These are phyloP conservation scores for Ctenomys sociabilis DNA, from an alignment of 2,113 vertebrate species.

Conservation along the genomic window DNA sequence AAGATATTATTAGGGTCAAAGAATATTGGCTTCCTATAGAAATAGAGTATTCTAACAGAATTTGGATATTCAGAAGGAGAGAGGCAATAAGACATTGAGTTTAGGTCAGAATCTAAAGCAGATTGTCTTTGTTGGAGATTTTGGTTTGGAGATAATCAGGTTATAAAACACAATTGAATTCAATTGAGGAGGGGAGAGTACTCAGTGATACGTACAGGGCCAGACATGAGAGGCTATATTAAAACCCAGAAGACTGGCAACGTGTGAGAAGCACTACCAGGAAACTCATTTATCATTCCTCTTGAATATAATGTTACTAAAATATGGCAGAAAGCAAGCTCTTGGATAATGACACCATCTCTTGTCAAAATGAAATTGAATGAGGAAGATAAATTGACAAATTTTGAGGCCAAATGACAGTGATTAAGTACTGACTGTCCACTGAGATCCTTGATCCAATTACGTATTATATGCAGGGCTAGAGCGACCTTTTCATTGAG, in stretches of 20 bases:
- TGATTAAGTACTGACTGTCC: conserved; percentile 74
- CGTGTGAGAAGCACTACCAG: not conserved
- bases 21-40: not conserved
- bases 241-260: not conserved
- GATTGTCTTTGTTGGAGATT: not conserved
- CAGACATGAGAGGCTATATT: not conserved
- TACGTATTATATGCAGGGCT: conserved; percentile 41
- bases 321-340: conserved; percentile 65
- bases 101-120: not conserved
- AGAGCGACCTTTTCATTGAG: conserved; percentile 63
- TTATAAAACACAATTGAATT: not conserved
- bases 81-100: not conserved
- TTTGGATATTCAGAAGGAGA: not conserved
- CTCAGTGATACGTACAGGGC: not conserved
- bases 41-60: not conserved
- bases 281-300: not conserved
- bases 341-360: conserved; percentile 66
- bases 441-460: conserved; percentile 67
- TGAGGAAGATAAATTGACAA: conserved; percentile 75
- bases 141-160: not conserved
- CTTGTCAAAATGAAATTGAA: conserved; percentile 73
- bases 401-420: conserved; percentile 72
- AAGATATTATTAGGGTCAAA: not conserved
- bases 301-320: not conserved
- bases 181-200: not conserved